Percentiles rank a stretch among this genome's conserved stretches.
phyloP scores from a whole-genome alignment of 2,888 invertebrate species.

The Uloborus plumipes region DNA sequence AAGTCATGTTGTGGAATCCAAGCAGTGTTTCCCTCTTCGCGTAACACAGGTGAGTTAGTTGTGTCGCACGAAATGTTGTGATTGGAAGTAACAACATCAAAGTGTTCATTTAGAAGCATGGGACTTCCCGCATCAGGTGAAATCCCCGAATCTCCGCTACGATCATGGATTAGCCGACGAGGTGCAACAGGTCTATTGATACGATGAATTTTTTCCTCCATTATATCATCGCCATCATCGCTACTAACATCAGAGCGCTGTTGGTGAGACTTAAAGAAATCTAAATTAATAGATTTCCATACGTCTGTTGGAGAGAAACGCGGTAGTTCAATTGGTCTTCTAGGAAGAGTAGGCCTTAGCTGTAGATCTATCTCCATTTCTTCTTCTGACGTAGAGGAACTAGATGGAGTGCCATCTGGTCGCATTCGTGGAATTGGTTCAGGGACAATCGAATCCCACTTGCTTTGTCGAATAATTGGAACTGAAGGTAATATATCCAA shows the following conservation, averaged over 20 bases:
- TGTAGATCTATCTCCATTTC: conserved; percentile 79
- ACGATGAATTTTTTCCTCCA: conserved; percentile 70
- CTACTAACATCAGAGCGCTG: conserved; percentile 66
- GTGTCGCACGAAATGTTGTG: conserved; percentile 10
- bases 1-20: conserved; percentile 64
- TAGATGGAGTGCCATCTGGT: conserved; percentile 2
- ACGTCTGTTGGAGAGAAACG: conserved; percentile 87
- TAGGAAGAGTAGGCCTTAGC: conserved; percentile 83
- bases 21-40: conserved; percentile 67
- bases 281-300: conserved; percentile 77
- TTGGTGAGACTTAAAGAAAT: conserved; percentile 55
- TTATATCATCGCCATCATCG: conserved; percentile 70
- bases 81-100: conserved; percentile 19
- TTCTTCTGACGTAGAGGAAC: conserved; percentile 64
- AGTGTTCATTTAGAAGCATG: conserved; percentile 71
- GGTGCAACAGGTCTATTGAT: conserved; percentile 69
- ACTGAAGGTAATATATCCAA: conserved; percentile 5
- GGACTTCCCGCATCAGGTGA: conserved; percentile 81
- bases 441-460: conserved; percentile 26
- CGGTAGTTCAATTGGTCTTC: conserved; percentile 82
- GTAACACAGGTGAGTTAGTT: conserved; percentile 42
- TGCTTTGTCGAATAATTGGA: conserved; percentile 9
- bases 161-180: conserved; percentile 74
- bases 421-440: conserved; percentile 21
- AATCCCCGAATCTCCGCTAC: conserved; percentile 87